These are phyloP conservation scores for Prionailurus viverrinus DNA, from an alignment of 2,113 vertebrate species.

Conservation along the genomic window DNA sequence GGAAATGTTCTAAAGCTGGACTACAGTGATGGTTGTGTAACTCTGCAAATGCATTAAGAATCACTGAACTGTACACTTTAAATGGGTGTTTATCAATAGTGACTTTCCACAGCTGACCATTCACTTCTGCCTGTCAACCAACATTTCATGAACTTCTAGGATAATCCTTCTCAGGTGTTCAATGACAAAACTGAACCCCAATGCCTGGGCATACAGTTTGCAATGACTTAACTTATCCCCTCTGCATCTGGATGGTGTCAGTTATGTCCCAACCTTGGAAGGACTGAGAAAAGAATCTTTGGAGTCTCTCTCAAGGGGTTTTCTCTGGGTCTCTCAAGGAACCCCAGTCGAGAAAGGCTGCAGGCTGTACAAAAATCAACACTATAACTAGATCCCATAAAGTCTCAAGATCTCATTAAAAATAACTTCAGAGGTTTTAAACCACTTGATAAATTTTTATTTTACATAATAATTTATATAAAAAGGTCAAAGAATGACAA, in stretches of 20 bases:
- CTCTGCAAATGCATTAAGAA: neutral
- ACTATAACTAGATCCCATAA: neutral
- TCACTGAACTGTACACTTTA: neutral
- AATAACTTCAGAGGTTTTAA: conserved; percentile 34
- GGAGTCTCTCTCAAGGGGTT: neutral
- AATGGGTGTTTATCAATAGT: neutral
- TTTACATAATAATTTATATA: neutral
- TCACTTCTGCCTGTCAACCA: neutral
- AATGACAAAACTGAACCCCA: neutral
- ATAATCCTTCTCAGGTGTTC: neutral
- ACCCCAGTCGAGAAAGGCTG: neutral
- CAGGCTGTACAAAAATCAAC: neutral
- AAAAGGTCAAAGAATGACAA: neutral
- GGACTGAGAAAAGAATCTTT: neutral
- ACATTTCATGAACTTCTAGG: neutral
- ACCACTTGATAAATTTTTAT: neutral
- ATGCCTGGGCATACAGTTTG: neutral
- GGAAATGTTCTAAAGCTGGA: neutral
- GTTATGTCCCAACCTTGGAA: neutral
- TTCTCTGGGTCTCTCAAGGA: neutral
- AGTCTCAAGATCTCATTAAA: conserved; percentile 21
- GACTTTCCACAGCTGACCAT: neutral
- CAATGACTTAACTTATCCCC: neutral
- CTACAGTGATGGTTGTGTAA: neutral
- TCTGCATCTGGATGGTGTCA: neutral